Percentiles rank a stretch among this genome's conserved stretches.
phyloP scores from a whole-genome alignment of 2,113 vertebrate genomes.

The Diadophis punctatus region DNA sequence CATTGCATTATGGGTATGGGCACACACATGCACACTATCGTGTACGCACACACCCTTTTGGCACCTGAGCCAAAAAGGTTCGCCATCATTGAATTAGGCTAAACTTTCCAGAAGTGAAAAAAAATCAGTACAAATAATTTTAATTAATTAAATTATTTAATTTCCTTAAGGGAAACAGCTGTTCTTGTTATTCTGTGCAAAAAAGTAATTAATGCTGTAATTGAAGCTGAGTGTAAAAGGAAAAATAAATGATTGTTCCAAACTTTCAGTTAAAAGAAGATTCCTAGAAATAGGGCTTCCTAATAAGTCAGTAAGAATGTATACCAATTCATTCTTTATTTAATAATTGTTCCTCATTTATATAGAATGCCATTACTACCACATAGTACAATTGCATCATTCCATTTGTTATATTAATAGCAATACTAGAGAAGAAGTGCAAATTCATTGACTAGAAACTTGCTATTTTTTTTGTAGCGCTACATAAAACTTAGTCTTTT shows the following conservation, averaged over 20 bases:
- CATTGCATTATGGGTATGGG: too few species aligned
- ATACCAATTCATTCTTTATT: constrained; percentile 8
- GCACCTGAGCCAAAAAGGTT: too few species aligned
- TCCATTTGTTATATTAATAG: neutral
- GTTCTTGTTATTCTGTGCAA: constrained; percentile 49
- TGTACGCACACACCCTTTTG: too few species aligned
- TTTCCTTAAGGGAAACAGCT: constrained; percentile 47
- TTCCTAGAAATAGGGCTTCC: constrained; percentile 30
- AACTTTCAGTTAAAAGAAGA: constrained; percentile 41
- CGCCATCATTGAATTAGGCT: too few species aligned
- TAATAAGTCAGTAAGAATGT: neutral
- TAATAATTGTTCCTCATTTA: constrained; percentile 26
- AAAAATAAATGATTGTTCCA: constrained; percentile 39
- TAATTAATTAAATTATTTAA: neutral
- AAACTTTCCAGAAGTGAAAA: constrained; percentile 33
- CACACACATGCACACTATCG: too few species aligned
- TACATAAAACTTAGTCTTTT: neutral
- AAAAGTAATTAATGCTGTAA: constrained; percentile 49
- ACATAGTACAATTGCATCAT: neutral
- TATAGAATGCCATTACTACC: neutral
- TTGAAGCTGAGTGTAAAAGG: constrained; percentile 38
- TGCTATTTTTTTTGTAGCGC: constrained; percentile 1
- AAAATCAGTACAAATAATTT: constrained; percentile 47
- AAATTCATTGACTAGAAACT: constrained; percentile 5
- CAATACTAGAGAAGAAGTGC: neutral